Evolutionary conservation across 37 sponge, comb jelly and placozoan genomes (phyloP).

Genomic region (Agelas oroides): DNA sequence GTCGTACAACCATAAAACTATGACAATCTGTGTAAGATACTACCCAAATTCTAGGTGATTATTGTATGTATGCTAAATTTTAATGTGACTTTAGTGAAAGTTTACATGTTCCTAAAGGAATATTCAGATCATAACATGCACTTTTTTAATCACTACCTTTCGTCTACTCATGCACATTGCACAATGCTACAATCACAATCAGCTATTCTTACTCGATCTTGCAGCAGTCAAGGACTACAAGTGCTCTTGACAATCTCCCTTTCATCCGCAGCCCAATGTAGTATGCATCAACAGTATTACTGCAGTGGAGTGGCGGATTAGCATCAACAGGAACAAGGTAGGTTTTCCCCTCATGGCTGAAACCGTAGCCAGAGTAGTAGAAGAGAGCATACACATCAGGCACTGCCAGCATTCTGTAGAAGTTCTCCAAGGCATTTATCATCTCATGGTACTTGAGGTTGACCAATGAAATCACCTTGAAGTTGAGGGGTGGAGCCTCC

Average conservation of each 20-base stretch:
- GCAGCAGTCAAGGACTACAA: slow-evolving; percentile 54
- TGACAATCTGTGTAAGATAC: too few species aligned
- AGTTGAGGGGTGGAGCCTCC: slow-evolving; percentile 1
- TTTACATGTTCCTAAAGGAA: too few species aligned
- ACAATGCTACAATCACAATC: too few species aligned
- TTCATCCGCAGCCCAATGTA: slow-evolving; percentile 24
- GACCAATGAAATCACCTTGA: slow-evolving; percentile 53
- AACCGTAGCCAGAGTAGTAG: slow-evolving; percentile 79
- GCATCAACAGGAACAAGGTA: slow-evolving; percentile 73
- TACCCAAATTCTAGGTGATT: too few species aligned
- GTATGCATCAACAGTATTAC: slow-evolving; percentile 10
- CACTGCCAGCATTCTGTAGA: slow-evolving; percentile 29
- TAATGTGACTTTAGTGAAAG: too few species aligned
- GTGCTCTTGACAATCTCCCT: slow-evolving; percentile 11
- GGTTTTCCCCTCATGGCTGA: not conserved
- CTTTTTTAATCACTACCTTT: too few species aligned
- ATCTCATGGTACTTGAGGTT: slow-evolving; percentile 49
- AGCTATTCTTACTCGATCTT: not conserved
- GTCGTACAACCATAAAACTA: too few species aligned
- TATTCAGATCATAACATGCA: too few species aligned
- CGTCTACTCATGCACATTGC: too few species aligned
- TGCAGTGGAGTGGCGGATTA: not conserved
- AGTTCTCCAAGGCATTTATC: slow-evolving; percentile 17
- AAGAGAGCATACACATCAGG: slow-evolving; percentile 62
- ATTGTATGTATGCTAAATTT: too few species aligned